These are phyloP conservation scores for Callimorpha dominula DNA, from an alignment of 2,888 invertebrate species.

Conservation along the genomic window DNA sequence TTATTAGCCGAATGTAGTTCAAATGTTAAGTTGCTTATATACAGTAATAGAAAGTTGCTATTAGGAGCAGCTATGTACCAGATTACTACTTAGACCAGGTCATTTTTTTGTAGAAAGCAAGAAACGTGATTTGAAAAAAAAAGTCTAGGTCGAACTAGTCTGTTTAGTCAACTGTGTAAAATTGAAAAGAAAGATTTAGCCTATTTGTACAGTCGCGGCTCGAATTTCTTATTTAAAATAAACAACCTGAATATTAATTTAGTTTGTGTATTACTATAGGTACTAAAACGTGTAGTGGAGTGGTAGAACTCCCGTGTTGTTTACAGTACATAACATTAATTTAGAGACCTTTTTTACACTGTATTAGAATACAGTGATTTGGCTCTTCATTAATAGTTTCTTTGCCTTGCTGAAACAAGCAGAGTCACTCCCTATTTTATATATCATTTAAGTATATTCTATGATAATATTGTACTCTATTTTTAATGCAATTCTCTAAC, in stretches of 20 bases:
- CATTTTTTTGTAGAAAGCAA: slow-evolving; percentile 70
- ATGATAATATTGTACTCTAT: too few relatives aligned
- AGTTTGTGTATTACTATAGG: neutral
- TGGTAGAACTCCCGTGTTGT: neutral
- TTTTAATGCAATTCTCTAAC: too few relatives aligned
- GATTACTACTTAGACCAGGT: slow-evolving; percentile 60
- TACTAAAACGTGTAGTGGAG: neutral
- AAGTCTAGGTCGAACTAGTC: slow-evolving; percentile 45
- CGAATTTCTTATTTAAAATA: slow-evolving; percentile 6
- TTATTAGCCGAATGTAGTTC: slow-evolving; percentile 41
- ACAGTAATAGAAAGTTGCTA: slow-evolving; percentile 61
- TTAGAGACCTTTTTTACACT: neutral
- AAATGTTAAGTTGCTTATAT: slow-evolving; percentile 29
- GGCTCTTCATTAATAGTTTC: neutral
- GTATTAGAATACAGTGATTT: neutral
- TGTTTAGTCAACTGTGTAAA: slow-evolving; percentile 13
- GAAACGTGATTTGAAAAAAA: slow-evolving; percentile 63
- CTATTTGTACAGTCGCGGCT: neutral
- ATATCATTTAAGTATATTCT: neutral
- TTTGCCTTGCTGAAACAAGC: neutral
- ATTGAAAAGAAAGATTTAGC: slow-evolving; percentile 15
- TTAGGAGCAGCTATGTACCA: slow-evolving; percentile 55
- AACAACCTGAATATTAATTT: neutral
- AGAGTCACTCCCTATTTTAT: neutral
- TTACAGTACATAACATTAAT: neutral